Conservation (phyloP, 2,888 invertebrate genomes). For the Orgyia antiqua region DNA sequence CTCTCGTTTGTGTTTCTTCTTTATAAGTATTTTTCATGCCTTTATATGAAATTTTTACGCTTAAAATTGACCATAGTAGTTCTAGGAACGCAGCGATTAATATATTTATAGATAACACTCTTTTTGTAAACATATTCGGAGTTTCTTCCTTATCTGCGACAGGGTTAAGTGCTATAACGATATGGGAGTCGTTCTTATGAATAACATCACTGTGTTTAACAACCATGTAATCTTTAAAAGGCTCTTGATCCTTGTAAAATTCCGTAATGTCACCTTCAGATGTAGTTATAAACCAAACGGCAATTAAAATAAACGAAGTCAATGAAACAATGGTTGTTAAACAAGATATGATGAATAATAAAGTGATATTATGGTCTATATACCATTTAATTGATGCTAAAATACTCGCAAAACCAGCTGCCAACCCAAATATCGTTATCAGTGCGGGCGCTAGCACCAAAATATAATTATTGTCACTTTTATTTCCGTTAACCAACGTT, state of each 20-base stretch:
- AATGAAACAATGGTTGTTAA: constrained; percentile 74
- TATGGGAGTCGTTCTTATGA: constrained; percentile 55
- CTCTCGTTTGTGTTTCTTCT: constrained; percentile 68
- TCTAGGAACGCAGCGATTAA: constrained; percentile 78
- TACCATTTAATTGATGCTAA: constrained; percentile 83
- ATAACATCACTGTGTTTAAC: constrained; percentile 56
- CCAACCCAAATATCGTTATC: constrained; percentile 69
- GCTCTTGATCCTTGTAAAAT: constrained; percentile 60
- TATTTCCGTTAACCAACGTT: constrained; percentile 25
- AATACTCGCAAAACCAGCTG: constrained; percentile 74
- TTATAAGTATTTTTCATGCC: constrained; percentile 81
- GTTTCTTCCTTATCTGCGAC: constrained; percentile 32
- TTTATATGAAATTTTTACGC: constrained; percentile 76
- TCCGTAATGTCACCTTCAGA: constrained; percentile 52
- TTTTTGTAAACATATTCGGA: constrained; percentile 53
- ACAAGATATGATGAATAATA: constrained; percentile 77
- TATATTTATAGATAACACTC: constrained; percentile 78
- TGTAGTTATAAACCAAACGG: constrained; percentile 59
- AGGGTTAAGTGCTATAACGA: constrained; percentile 48
- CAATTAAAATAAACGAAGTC: constrained; percentile 55
- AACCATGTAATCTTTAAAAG: constrained; percentile 54
- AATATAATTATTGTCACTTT: constrained; percentile 33
- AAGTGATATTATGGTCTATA: constrained; percentile 80
- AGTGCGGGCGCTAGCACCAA: constrained; percentile 70
- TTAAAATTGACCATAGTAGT: constrained; percentile 79